Conservation (phyloP, 2,113 vertebrate genomes). For the Climacteris rufus region DNA sequence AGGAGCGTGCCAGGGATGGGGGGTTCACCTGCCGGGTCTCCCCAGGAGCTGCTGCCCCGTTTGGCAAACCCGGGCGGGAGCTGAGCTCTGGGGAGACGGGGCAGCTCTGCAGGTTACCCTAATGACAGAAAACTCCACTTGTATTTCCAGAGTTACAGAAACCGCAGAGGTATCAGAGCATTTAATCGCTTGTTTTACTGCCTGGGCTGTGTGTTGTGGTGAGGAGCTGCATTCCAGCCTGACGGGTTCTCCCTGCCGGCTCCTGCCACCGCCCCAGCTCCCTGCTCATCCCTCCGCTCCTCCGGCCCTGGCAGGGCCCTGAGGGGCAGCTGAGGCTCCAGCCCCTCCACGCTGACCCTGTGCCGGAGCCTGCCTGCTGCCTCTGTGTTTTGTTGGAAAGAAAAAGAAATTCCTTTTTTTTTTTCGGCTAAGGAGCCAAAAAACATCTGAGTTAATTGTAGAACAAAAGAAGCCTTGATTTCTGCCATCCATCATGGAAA, state of each 20-base stretch:
- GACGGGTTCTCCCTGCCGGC: neutral
- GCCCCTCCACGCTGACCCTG: neutral
- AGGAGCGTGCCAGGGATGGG: accelerated
- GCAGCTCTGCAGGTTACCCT: neutral
- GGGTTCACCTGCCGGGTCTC: neutral
- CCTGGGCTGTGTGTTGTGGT: neutral
- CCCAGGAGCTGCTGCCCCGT: neutral
- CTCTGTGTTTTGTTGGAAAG: neutral
- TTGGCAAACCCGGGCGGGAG: accelerated
- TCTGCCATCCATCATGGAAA: neutral
- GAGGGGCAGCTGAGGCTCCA: neutral
- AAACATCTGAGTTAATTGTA: neutral
- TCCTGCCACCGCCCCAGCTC: neutral
- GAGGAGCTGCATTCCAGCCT: neutral
- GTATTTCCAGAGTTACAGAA: neutral
- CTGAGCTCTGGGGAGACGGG: neutral
- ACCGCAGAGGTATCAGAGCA: constrained; percentile 7
- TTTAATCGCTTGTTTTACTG: neutral
- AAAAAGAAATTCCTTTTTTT: neutral
- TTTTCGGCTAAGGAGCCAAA: neutral
- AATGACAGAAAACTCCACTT: neutral
- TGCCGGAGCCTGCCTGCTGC: neutral
- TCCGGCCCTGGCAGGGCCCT: accelerated
- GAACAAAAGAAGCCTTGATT: neutral
- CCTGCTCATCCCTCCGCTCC: neutral